Evolutionary conservation across 1,140 invertebrate species (phyloP), one percentile per base, ranked within the genome.

Genomic region (Caenorhabditis latens): DNA sequence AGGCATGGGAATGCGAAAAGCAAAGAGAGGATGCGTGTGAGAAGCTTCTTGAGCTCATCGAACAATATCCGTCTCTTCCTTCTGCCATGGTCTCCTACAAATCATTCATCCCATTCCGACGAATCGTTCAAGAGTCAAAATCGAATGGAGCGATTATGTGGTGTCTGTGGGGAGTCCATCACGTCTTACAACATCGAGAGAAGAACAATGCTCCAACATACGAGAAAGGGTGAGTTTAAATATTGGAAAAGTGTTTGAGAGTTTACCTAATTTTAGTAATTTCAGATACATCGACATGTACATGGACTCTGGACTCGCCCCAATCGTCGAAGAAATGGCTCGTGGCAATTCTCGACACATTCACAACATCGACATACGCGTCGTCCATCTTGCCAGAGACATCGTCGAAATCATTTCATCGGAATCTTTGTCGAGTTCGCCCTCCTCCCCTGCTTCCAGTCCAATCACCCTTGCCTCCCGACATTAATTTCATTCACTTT

Each of bases 121-220:
- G 95, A 2, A 92, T 96, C 43, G 92, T 96, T 43, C 91, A 92
- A 50, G 94, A 94, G 85, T 92, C 93, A 24, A 94, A 95, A 84
- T 94, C 94, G 85, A 92, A 93, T 46, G 94, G 95, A 67, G 95
- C 96, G 57, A 95, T 96, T 90, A 92, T 96, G 24, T 96, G 96
- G 96, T 95, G 95, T 48, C 94, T 96, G 11, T 96, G 96, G 96
- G 96, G 96, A 0, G 95, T 96, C 89, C 95, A 96, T 91, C 96
- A 96, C 92, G 96, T 96, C 55, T 83, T 84, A 3, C 48, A 61
- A 8, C 48, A 86, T 48, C 46, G 57, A 8, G 86, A 86, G 24
- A 86, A 65, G 53, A 55, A 50, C 40, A 55, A 71, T 57, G 84
- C 63, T 1, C 43, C 55, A 2, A 53, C 84, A 8, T 85, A 40